These are phyloP conservation scores for Porites divaricata DNA, from an alignment of 92 coral and sea anemone species.

Conservation along the genomic window DNA sequence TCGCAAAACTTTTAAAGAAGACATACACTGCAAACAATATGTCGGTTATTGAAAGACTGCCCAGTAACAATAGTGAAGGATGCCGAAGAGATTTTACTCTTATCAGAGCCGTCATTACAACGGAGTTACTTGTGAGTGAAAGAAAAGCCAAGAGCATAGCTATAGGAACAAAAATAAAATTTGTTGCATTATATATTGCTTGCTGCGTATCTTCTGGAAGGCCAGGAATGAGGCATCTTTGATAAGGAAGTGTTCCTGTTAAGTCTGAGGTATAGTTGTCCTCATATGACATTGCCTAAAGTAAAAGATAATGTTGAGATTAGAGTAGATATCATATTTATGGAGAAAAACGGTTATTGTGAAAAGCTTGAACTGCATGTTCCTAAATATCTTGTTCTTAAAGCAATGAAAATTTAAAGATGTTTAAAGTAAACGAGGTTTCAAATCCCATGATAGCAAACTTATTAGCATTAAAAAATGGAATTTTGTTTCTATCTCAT, in stretches of 20 bases:
- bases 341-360: too few species aligned
- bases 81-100: background rate
- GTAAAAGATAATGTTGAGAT: background rate
- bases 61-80: background rate
- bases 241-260: background rate
- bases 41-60: background rate
- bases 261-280: background rate
- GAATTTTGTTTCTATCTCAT: too few species aligned
- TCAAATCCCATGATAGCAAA: too few species aligned
- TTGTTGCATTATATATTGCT: background rate
- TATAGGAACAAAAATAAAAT: background rate
- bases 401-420: too few species aligned
- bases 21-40: background rate
- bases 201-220: background rate
- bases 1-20: background rate
- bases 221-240: background rate
- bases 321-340: too few species aligned
- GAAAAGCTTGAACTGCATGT: too few species aligned
- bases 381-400: too few species aligned
- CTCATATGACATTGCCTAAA: background rate
- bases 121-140: background rate
- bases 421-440: too few species aligned
- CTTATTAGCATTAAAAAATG: too few species aligned
- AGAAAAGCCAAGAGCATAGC: background rate
- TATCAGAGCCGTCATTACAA: background rate